Conservation (phyloP, 1,140 invertebrate genomes). For the Lamellibrachia luymesi region DNA sequence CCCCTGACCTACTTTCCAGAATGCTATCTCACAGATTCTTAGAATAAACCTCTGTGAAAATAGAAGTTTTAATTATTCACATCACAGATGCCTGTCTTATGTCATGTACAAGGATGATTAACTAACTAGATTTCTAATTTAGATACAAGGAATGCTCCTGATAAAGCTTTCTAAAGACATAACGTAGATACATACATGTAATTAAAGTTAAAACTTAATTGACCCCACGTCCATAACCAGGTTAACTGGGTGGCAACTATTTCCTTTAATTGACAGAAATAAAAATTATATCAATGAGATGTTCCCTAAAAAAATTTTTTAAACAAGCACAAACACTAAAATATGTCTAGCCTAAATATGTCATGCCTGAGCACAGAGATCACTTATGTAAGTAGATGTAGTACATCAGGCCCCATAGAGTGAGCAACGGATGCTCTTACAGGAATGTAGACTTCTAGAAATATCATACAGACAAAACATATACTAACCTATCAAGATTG, state of each 20-base stretch:
- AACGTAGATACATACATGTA: background rate
- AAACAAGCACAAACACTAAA: background rate
- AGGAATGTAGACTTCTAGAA: background rate
- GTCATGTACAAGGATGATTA: background rate
- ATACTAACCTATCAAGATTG: background rate
- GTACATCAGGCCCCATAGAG: background rate
- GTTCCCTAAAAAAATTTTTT: background rate
- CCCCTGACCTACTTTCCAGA: background rate
- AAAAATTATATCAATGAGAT: background rate
- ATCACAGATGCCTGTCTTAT: background rate
- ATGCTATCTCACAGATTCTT: background rate
- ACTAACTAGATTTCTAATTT: background rate
- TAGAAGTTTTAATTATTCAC: background rate
- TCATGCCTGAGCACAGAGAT: background rate
- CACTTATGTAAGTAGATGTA: background rate
- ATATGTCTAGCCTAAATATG: background rate
- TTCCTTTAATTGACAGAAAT: background rate
- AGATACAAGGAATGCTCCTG: background rate
- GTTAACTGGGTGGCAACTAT: background rate
- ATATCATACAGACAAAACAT: background rate
- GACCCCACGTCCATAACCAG: background rate
- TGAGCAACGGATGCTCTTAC: background rate
- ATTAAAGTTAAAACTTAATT: background rate
- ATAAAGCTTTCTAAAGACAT: background rate
- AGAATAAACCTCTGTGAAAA: background rate